Percentiles rank a stretch among this genome's conserved stretches.
phyloP scores from a whole-genome alignment of 2,797 vertebrate species.

The Antrozous pallidus region DNA sequence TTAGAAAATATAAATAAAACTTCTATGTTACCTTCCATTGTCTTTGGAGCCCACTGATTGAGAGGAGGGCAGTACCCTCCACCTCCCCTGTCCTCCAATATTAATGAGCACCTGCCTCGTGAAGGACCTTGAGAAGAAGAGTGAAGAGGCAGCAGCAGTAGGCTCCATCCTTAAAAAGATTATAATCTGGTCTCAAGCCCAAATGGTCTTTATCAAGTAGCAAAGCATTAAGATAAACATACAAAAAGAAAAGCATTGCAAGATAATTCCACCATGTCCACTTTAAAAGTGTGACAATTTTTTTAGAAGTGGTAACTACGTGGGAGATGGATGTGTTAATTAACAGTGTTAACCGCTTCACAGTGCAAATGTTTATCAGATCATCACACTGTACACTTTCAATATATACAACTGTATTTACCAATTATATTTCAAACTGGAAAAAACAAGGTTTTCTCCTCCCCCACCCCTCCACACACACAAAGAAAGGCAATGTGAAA shows the following conservation, averaged over 20 bases:
- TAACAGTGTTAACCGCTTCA: not conserved
- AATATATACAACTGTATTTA: not conserved
- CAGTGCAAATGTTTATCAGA: not conserved
- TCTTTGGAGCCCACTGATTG: not conserved
- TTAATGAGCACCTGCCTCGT: fast-evolving
- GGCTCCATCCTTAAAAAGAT: not conserved
- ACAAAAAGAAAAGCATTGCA: not conserved
- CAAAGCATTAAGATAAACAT: not conserved
- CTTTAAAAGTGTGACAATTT: not conserved
- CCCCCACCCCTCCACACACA: not conserved
- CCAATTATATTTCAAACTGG: not conserved
- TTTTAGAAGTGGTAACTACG: not conserved
- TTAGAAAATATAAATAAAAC: not conserved
- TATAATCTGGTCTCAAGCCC: not conserved
- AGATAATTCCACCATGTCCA: not conserved
- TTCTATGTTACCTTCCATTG: not conserved
- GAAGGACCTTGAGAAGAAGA: not conserved
- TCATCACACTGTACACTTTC: not conserved
- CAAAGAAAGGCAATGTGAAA: not conserved
- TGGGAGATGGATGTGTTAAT: not conserved
- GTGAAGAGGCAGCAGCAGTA: not conserved
- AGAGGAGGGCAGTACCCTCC: not conserved
- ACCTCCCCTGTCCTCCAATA: too few species aligned
- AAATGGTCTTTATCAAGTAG: not conserved
- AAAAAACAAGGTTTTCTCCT: not conserved